Percentiles rank a stretch among this genome's conserved stretches.
These are phyloP conservation scores for Sinosuthora webbiana DNA, from an alignment of 2,113 vertebrate species.

Conservation along the genomic window DNA sequence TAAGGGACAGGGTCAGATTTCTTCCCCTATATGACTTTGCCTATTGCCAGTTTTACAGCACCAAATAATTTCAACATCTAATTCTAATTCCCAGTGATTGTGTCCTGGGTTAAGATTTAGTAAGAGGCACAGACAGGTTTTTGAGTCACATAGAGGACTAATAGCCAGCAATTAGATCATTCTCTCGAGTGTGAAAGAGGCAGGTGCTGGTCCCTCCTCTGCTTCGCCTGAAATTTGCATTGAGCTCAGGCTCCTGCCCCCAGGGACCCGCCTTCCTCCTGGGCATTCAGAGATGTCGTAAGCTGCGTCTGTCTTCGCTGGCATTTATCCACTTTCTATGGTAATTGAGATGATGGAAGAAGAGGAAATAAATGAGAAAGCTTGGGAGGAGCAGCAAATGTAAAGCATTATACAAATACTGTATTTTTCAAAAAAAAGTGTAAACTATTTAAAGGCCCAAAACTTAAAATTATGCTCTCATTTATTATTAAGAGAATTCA, in stretches of 20 bases:
- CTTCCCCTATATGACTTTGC: background rate
- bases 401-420: background rate
- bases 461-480: background rate
- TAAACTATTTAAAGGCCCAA: background rate
- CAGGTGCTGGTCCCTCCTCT: conserved; percentile 11
- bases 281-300: background rate
- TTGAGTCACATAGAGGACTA: background rate
- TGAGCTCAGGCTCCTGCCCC: background rate
- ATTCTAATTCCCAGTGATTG: background rate
- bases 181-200: background rate
- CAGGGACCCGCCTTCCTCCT: background rate
- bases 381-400: background rate
- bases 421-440: background rate
- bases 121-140: background rate
- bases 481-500: background rate
- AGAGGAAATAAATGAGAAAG: background rate
- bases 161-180: conserved; percentile 16
- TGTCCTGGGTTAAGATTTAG: background rate
- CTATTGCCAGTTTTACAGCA: background rate
- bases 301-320: background rate
- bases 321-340: background rate
- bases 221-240: background rate
- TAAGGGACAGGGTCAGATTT: background rate
- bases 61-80: background rate
- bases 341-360: background rate